Base-by-base conservation (phyloP, 2,888 invertebrate genomes). In the Chrysotoxum bicinctum region DNA sequence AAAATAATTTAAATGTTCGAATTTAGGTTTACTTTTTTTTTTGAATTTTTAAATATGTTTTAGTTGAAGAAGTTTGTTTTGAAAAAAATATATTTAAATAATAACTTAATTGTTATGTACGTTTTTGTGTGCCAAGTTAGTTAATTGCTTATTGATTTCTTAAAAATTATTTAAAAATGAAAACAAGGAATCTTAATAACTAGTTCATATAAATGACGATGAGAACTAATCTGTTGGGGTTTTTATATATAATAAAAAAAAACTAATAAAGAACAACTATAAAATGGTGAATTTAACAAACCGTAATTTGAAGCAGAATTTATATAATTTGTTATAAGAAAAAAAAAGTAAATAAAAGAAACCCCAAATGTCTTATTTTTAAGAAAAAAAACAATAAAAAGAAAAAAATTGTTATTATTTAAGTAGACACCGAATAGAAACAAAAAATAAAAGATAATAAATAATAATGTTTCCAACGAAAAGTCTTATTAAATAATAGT, bases 391-490 rank as follows among this genome's bases (percentile, higher is more conserved):
- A 35, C n/a, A 50, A 35, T 21, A 64, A 69, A 74, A 69, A 56
- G 32, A n/a, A 30, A 23, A 50, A 75, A 50, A 52, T 66, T 70
- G 74, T 70, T 75, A 80, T 66, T 37, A 75, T 84, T 79, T 79
- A 79, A 84, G 84, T 80, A 80, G 84, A 80, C 40, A 75, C 84
- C 84, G 80, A 84, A 84, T 84, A 76, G 84, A 75, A 76, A 80
- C 80, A 76, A 79, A 76, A 58, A 75, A 79, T 35, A 66, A 64
- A 43, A 62, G 37, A 64, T 62, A 62, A 50, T 66, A 66, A 48
- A 50, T 23, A 48, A 50, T 50, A 50, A 66, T 50, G 66, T 66
- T 66, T 50, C 40, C 40, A 66, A 66, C 21, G 14, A 45, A 48
- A 21, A 35, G 14, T 48, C 35, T 32, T n/a, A 21, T 48, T 45